Conservation (phyloP, 2,113 vertebrate genomes). For the Pao palembangensis region DNA sequence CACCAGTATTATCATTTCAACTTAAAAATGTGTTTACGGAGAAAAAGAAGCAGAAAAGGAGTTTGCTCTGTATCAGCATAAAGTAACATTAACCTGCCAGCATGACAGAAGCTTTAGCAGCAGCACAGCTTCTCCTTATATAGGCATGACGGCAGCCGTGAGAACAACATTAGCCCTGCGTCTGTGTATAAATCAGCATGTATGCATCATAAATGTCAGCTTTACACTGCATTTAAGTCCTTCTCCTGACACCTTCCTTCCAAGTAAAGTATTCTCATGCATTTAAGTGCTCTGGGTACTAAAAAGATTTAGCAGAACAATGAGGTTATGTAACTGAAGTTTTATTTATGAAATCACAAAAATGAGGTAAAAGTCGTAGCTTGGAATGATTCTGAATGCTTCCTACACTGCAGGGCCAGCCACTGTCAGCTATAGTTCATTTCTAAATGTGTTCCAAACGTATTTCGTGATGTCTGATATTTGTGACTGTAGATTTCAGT, state of each 20-base stretch:
- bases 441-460: no score
- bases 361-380: no score
- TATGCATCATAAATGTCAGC: slow-evolving; percentile 24
- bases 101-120: slow-evolving; percentile 31
- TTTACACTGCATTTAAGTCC: slow-evolving; percentile 31
- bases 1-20: slow-evolving; percentile 58
- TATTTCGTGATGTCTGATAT: no score
- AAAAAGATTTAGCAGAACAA: not conserved
- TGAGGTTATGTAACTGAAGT: slow-evolving; percentile 6
- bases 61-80: slow-evolving; percentile 40
- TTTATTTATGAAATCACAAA: slow-evolving; percentile 3
- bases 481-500: no score
- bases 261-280: slow-evolving; percentile 1
- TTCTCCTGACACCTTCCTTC: slow-evolving; percentile 5
- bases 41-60: slow-evolving; percentile 34
- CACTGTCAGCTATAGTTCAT: no score
- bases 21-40: slow-evolving; percentile 57
- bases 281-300: not conserved
- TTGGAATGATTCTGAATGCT: no score
- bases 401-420: no score
- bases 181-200: slow-evolving; percentile 29
- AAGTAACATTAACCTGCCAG: slow-evolving; percentile 63
- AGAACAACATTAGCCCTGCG: slow-evolving; percentile 4
- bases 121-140: slow-evolving; percentile 50
- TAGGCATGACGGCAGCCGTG: slow-evolving; percentile 26